Evolutionary conservation across 1,140 invertebrate genomes (phyloP), one percentile per base, ranked within the genome.

Genomic region (Zeugodacus cucurbitae): DNA sequence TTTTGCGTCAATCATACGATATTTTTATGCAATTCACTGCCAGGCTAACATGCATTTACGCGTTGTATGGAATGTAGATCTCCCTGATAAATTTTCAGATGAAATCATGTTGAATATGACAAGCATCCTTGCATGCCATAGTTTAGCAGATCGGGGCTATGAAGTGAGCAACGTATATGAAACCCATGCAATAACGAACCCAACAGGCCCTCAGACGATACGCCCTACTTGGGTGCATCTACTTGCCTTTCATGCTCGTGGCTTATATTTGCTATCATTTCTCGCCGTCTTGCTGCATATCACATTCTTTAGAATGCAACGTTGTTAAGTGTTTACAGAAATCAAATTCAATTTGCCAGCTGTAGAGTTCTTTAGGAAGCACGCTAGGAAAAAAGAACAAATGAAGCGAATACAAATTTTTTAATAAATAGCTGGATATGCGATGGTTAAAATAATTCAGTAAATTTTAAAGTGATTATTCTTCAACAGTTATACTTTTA

Each of bases 71-170:
- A 41, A 82, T 82, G n/a, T n/a, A n/a, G n/a, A n/a, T 29, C 41
- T n/a, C 41, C 22, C 41, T 54, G 41, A 82, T n/a, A 82, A 82
- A 26, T 82, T 82, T 82, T 82, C 41, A 26, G 74, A 82, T 82
- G 74, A 82, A 82, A 82, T 41, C 74, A 82, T 41, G 74, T 82
- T 48, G 74, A 82, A 82, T 82, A 82, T 82, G 44, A 5, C 22
- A 26, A 82, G 74, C 20, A 26, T 44, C 41, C 11, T 82, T 26
- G 64, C 32, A 26, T 70, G 64, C 64, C 10, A 70, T n/a, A 20
- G 64, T 17, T 32, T 29, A 10, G 41, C 74, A 26, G 22, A 82
- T 82, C 26, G n/a, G n/a, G 26, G 6, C 34, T 26, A 82, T 22
- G n/a, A 41, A 37, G 8, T 8, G 22, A n/a, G 10, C 74, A 29